phyloP scores from a whole-genome alignment of 2,113 vertebrate species.

The Notiomystis cincta region DNA sequence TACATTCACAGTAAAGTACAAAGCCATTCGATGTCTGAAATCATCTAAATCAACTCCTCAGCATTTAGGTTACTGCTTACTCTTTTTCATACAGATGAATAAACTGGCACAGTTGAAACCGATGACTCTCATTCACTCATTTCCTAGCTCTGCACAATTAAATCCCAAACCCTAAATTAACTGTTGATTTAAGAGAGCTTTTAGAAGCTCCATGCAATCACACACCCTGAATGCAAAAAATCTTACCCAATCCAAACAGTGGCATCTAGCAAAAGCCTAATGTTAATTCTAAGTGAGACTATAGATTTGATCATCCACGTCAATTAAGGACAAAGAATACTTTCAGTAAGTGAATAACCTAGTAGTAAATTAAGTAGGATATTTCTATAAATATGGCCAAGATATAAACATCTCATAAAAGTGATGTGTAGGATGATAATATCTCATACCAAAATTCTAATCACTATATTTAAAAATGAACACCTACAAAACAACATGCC shows the following conservation, averaged over 20 bases:
- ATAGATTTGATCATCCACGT: neutral
- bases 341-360: neutral
- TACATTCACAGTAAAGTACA: neutral
- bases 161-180: neutral
- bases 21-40: neutral
- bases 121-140: neutral
- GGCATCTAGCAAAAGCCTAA: neutral
- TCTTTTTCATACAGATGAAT: neutral
- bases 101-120: neutral
- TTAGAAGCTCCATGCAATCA: neutral
- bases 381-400: neutral
- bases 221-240: neutral
- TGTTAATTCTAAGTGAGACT: neutral
- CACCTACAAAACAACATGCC: neutral
- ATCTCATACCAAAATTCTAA: neutral
- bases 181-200: neutral
- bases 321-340: neutral
- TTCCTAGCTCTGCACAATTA: neutral
- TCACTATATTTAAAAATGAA: neutral
- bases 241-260: neutral
- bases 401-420: neutral
- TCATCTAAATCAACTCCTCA: neutral
- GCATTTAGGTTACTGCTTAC: neutral
- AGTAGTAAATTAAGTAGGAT: neutral
- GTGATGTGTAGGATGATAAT: neutral